Base-by-base conservation (phyloP, 2,888 invertebrate species). In the Panzeria rudis region DNA sequence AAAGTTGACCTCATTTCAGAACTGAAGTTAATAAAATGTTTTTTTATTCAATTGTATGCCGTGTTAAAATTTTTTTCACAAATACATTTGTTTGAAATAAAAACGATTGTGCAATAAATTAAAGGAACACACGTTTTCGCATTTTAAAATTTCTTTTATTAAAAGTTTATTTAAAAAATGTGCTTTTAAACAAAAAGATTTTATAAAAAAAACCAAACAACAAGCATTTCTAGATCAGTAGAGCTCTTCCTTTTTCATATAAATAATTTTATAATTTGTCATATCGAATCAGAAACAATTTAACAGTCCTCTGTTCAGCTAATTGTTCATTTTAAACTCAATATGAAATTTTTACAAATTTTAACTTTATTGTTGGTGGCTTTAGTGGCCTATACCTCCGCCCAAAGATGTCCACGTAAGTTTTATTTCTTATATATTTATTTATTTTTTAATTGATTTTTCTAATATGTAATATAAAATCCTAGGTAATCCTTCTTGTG, bases 331-430 rank as follows among this genome's bases (percentile, higher is more conserved):
- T 7, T 8, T 17, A 4, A 62, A 62, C 13, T 44, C 15, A 44
- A 3, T 1, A 64, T 64, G 64, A 64, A 64, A 64, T 64, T 64
- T 1, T 62, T 64, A 47, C 64, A 64, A 8, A 47, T 29, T 47
- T 17, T 64, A 0, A 15, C 64, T n/a, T 29, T 80, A 20, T 50
- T 80, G 17, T n/a, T 80, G 47, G 47, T 66, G 4, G 56, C 64
- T 7, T 20, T 80, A 7, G 72, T 72, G 8, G 79, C 64, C n/a
- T 80, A 56, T 25, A 59, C 66, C 3, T 73, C 79, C 13, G 79
- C 79, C 25, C 64, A 79, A 13, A 17, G 17, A 17, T 79, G 79
- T 56, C 4, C 73, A 73, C 29, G 73, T 73, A 35, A 61, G 61
- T 61, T 23, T 25, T n/a, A 9, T 23, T 38, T 15, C 3, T 25